phyloP scores from a whole-genome alignment of 1,140 invertebrate species.

The Drosophila oshimai region DNA sequence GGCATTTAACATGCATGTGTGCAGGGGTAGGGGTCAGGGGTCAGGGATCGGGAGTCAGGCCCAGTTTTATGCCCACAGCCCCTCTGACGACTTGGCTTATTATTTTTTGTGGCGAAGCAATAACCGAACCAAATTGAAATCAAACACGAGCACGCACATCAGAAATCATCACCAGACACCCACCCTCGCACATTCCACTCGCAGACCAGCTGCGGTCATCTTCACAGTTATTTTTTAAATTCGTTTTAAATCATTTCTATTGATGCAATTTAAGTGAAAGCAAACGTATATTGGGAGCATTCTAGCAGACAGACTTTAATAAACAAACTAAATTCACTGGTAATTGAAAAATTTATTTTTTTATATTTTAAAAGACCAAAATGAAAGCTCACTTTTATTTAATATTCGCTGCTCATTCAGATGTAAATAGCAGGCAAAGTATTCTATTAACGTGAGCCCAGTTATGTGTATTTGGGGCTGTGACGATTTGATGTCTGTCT shows the following conservation, averaged over 20 bases:
- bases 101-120: constrained; percentile 74
- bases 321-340: too few relatives aligned
- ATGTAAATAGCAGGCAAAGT: too few relatives aligned
- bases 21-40: neutral
- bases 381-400: too few relatives aligned
- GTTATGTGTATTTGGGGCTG: neutral
- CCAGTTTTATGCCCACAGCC: constrained; percentile 56
- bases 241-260: too few relatives aligned
- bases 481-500: constrained; percentile 33
- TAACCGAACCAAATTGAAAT: constrained; percentile 74
- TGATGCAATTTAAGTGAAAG: too few relatives aligned
- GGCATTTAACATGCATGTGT: constrained; percentile 51
- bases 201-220: neutral
- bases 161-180: constrained; percentile 35
- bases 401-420: too few relatives aligned
- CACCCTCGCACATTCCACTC: constrained; percentile 2
- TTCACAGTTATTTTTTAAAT: too few relatives aligned
- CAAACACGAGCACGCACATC: constrained; percentile 55
- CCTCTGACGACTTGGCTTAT: constrained; percentile 56
- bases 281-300: too few relatives aligned
- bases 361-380: too few relatives aligned
- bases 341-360: too few relatives aligned
- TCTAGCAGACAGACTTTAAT: too few relatives aligned
- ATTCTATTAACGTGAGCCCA: neutral
- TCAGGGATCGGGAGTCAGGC: constrained; percentile 12